Evolutionary conservation across 2,888 invertebrate genomes (phyloP), one percentile per base, ranked within the genome.

Genomic region (Watsonalla cultraria): DNA sequence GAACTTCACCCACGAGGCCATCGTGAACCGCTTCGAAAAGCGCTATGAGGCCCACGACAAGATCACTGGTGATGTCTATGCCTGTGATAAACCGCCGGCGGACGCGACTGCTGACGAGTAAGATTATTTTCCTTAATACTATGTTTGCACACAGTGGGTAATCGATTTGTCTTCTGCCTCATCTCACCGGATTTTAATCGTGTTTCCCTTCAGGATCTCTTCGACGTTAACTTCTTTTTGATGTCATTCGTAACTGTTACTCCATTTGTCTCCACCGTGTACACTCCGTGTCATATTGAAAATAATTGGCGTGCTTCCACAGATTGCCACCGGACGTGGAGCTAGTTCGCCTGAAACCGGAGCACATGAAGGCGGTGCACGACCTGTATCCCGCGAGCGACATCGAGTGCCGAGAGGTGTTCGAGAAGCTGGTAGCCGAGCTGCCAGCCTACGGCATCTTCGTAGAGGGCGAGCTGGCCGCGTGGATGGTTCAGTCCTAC

Each of bases 401-500:
- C 82, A 96, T 96, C 92, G 96, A 96, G 83, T 95, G 95, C 76
- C 93, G 96, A 63, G 95, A 96, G 80, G 92, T 96, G 53, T 96
- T 96, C 83, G 94, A 96, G 76, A 94, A 94, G 83, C 92, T 96
- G 58, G 95, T 96, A 59, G 92, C 93, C 55, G 93, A 93, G 72
- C 91, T 96, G 64, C 96, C 96, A 8, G 96, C 96, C 14, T 95
- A 95, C 79, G 96, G 96, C 45, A 94, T 96, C 61, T 96, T 96
- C 83, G 94, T 92, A 72, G 92, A 92, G 54, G 95, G 95, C 51
- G 93, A 94, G 70, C 88, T 96, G 61, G 96, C 96, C 42, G 96
- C 96, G 34, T 96, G 96, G 96, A 96, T 96, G 96, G 95, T 96
- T 50, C 96, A 96, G 82, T 96, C 96, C 15, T 96, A 96, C 85